A percentile compares a stretch with the other conserved stretches of the same genome.
Conservation (phyloP, 2,113 vertebrate genomes). For the Meleagris gallopavo region DNA sequence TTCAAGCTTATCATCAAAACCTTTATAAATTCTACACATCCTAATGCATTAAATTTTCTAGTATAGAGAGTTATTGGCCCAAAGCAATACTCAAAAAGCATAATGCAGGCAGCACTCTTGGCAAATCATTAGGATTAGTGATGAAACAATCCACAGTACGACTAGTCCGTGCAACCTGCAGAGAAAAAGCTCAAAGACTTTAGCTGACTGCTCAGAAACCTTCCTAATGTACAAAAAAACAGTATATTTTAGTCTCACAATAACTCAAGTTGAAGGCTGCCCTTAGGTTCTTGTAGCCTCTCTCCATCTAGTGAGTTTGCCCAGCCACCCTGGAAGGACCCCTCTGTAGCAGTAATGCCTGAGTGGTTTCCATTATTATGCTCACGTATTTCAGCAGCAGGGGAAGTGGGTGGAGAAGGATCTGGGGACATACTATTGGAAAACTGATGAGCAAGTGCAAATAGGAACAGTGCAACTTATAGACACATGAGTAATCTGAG, state of each 20-base stretch:
- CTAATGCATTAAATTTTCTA: not conserved
- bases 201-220: not conserved
- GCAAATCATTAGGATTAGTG: not conserved
- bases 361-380: not conserved
- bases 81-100: constrained; percentile 7
- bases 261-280: constrained; percentile 9
- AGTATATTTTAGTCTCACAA: not conserved
- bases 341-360: not conserved
- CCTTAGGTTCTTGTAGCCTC: not conserved
- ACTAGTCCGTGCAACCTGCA: not conserved
- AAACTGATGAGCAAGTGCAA: not conserved
- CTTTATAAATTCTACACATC: not conserved
- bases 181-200: not conserved
- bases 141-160: not conserved
- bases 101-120: not conserved
- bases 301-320: not conserved
- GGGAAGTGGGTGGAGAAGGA: not conserved
- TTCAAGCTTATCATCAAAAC: constrained; percentile 13
- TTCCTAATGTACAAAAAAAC: not conserved
- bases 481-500: not conserved
- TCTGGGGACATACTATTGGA: not conserved
- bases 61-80: not conserved
- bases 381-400: constrained; percentile 4
- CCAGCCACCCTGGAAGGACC: not conserved
- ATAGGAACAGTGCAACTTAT: not conserved